Conservation (phyloP, 2,888 invertebrate species). For the Lasioglossum calceatum region DNA sequence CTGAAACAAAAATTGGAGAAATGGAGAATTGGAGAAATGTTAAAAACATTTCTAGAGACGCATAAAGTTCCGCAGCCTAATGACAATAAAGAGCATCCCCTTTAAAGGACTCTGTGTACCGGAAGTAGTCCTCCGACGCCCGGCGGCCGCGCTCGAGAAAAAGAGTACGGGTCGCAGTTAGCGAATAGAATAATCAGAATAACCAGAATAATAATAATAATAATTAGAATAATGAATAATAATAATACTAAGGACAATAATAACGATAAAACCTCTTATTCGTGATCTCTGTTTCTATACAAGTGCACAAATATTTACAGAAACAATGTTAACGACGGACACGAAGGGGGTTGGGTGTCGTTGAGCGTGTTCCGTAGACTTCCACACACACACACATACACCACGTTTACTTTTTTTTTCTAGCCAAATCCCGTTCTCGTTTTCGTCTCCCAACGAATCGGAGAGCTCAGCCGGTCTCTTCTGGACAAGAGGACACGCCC, state of each 20-base stretch:
- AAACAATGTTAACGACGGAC: slow-evolving; percentile 78
- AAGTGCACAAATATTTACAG: slow-evolving; percentile 84
- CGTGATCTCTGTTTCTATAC: slow-evolving; percentile 76
- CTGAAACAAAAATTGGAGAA: too few species aligned
- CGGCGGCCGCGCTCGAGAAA: slow-evolving; percentile 25
- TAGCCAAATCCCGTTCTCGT: not conserved
- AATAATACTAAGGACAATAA: slow-evolving; percentile 56
- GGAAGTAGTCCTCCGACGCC: not conserved
- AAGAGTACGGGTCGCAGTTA: slow-evolving; percentile 43
- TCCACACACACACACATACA: slow-evolving; percentile 20
- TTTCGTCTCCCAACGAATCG: slow-evolving; percentile 4
- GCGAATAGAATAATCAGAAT: slow-evolving; percentile 50
- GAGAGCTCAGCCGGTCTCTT: not conserved
- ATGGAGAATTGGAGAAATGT: not conserved
- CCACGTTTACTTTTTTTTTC: not conserved
- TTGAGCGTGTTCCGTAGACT: slow-evolving; percentile 74
- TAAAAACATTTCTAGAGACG: not conserved
- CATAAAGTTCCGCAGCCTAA: not conserved
- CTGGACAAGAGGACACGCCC: slow-evolving; percentile 10
- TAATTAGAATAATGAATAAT: slow-evolving; percentile 47
- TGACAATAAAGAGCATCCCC: not conserved
- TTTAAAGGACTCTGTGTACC: not conserved
- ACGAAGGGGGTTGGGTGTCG: slow-evolving; percentile 72
- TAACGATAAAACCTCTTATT: slow-evolving; percentile 51
- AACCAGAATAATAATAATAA: slow-evolving; percentile 47